A percentile compares a stretch with the other conserved stretches of the same genome.
Evolutionary conservation across 2,888 invertebrate species (phyloP).

Genomic region (Drosophila kokeensis): DNA sequence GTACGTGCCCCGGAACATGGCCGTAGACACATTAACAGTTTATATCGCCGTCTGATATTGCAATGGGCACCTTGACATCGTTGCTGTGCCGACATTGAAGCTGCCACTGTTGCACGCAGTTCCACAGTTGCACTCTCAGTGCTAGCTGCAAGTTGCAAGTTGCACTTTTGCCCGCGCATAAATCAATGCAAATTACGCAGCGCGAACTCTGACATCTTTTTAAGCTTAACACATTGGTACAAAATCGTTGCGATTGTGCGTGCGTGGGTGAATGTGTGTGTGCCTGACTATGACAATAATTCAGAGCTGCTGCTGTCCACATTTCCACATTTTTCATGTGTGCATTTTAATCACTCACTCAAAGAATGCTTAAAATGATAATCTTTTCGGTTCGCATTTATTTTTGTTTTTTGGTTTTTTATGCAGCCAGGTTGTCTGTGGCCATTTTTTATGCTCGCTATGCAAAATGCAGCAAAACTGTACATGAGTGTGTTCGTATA

Average conservation of each 20-base stretch:
- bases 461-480: slow-evolving; percentile 38
- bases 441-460: slow-evolving; percentile 57
- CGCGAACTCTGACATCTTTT: slow-evolving; percentile 59
- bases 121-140: slow-evolving; percentile 7
- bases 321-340: slow-evolving; percentile 54
- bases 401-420: slow-evolving; percentile 25
- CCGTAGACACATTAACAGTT: slow-evolving; percentile 78
- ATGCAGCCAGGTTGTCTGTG: slow-evolving; percentile 45
- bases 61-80: slow-evolving; percentile 70
- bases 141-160: slow-evolving; percentile 19
- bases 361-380: slow-evolving; percentile 78
- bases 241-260: not conserved
- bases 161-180: slow-evolving; percentile 45
- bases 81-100: slow-evolving; percentile 50
- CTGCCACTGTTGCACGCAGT: slow-evolving; percentile 28
- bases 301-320: slow-evolving; percentile 26
- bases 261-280: not conserved
- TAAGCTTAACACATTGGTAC: slow-evolving; percentile 68
- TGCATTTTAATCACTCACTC: slow-evolving; percentile 77
- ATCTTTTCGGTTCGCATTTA: slow-evolving; percentile 64
- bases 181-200: slow-evolving; percentile 77
- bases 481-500: slow-evolving; percentile 14
- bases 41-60: slow-evolving; percentile 46
- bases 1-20: slow-evolving; percentile 69
- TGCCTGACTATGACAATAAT: slow-evolving; percentile 43